Evolutionary conservation across 2,888 invertebrate species (phyloP).

Genomic region (Kryphioiulus occultus): DNA sequence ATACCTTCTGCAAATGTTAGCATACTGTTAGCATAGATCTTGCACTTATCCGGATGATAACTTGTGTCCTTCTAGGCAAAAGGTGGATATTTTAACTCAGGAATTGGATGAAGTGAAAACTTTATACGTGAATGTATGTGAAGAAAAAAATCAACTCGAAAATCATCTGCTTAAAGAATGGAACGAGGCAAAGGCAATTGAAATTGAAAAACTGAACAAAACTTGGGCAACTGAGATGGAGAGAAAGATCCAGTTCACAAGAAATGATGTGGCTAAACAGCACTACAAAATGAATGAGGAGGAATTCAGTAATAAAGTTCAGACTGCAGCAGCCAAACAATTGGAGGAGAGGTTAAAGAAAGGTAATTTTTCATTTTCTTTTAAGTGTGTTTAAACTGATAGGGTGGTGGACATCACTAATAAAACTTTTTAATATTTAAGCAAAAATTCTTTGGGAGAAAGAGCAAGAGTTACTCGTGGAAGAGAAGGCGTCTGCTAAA

Average conservation of each 20-base stretch:
- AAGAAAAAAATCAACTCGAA: constrained; percentile 52
- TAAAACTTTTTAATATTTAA: background rate
- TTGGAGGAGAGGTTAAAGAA: background rate
- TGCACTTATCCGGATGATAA: background rate
- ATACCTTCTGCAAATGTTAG: background rate
- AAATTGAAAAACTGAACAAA: background rate
- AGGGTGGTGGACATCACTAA: background rate
- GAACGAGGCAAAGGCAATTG: constrained; percentile 35
- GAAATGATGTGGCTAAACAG: background rate
- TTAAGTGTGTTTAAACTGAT: background rate
- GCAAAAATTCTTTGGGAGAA: constrained; percentile 48
- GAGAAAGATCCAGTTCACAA: background rate
- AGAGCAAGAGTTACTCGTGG: constrained; percentile 31
- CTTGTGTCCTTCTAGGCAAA: background rate
- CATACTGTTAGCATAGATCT: background rate
- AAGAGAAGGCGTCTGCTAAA: constrained; percentile 45
- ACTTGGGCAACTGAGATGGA: background rate
- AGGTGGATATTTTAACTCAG: constrained; percentile 20
- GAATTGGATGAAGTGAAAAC: constrained; percentile 51
- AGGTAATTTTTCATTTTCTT: background rate
- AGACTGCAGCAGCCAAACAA: background rate
- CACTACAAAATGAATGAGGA: background rate
- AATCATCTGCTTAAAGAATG: constrained; percentile 18
- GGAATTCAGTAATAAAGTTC: constrained; percentile 15
- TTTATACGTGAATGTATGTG: constrained; percentile 51